Evolutionary conservation across 2,113 vertebrate genomes (phyloP).

Genomic region (Fulica atra): DNA sequence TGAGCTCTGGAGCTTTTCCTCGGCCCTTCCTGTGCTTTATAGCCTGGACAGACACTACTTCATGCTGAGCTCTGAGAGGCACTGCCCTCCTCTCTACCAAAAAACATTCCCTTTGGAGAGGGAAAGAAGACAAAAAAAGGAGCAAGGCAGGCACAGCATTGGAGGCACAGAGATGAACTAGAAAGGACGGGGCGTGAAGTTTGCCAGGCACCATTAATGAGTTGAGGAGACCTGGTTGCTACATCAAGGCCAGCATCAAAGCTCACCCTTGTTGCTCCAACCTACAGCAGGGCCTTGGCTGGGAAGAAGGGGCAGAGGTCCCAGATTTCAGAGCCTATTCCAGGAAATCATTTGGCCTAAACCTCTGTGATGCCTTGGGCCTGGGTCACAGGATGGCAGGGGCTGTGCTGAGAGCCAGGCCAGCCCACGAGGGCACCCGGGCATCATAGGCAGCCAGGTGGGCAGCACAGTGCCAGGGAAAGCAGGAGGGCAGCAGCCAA

Average conservation of each 20-base stretch:
- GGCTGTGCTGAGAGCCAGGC: background rate
- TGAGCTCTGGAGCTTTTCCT: background rate
- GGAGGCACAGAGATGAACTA: accelerated
- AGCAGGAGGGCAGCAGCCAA: background rate
- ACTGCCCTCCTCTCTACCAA: accelerated
- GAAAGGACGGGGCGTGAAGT: accelerated
- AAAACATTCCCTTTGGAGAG: background rate
- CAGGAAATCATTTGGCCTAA: background rate
- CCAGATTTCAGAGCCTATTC: background rate
- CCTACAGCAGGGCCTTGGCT: background rate
- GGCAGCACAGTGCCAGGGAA: background rate
- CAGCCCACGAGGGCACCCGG: background rate
- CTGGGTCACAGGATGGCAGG: background rate
- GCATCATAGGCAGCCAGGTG: background rate
- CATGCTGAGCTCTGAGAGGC: background rate
- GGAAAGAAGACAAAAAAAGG: background rate
- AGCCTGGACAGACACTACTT: background rate
- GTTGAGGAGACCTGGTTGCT: background rate
- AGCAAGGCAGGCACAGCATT: background rate
- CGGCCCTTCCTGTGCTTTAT: background rate
- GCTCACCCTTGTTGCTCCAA: background rate
- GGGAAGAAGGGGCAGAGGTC: accelerated
- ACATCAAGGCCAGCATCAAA: background rate
- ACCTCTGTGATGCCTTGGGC: background rate
- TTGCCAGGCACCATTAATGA: background rate